phyloP scores from a whole-genome alignment of 64 coral and sea anemone genomes.

The Trachythela sp. region DNA sequence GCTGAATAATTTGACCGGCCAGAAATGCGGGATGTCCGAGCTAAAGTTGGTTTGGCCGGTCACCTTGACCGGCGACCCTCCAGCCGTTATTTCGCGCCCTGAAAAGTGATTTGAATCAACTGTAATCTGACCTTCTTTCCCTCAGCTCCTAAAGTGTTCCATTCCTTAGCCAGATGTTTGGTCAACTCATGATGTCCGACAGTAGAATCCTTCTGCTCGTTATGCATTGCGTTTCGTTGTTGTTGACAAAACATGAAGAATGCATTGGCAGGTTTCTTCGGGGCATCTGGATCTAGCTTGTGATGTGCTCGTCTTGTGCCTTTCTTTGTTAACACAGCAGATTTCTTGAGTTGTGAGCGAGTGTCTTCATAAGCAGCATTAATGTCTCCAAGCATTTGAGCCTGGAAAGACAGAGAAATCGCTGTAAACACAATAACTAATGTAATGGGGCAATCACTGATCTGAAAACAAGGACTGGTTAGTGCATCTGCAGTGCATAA shows the following conservation, averaged over 20 bases:
- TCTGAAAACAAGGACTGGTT: too few species aligned
- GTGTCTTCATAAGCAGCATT: constrained; percentile 38
- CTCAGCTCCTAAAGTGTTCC: constrained; percentile 83
- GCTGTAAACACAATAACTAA: not conserved
- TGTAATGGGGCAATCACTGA: not conserved
- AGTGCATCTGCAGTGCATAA: too few species aligned
- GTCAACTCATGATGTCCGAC: constrained; percentile 97
- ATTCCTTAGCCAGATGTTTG: constrained; percentile 86
- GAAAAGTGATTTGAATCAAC: too few species aligned
- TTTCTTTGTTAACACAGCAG: constrained; percentile 62
- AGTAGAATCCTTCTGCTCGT: constrained; percentile 78
- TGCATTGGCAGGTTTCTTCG: constrained; percentile 97
- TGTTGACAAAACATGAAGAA: constrained; percentile 98
- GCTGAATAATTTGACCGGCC: too few species aligned
- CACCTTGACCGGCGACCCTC: too few species aligned
- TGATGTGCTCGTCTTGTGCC: constrained; percentile 51
- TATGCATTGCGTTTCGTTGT: constrained; percentile 82
- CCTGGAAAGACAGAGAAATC: constrained; percentile 18
- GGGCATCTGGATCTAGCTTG: constrained; percentile 87
- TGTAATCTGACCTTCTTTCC: constrained; percentile 69
- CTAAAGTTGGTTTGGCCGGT: too few species aligned
- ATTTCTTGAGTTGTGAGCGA: constrained; percentile 50
- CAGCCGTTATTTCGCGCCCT: too few species aligned
- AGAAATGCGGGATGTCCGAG: too few species aligned
- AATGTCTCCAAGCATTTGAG: constrained; percentile 5